Evolutionary conservation across 2,113 vertebrate genomes (phyloP).

Genomic region (Polypterus bichir): DNA sequence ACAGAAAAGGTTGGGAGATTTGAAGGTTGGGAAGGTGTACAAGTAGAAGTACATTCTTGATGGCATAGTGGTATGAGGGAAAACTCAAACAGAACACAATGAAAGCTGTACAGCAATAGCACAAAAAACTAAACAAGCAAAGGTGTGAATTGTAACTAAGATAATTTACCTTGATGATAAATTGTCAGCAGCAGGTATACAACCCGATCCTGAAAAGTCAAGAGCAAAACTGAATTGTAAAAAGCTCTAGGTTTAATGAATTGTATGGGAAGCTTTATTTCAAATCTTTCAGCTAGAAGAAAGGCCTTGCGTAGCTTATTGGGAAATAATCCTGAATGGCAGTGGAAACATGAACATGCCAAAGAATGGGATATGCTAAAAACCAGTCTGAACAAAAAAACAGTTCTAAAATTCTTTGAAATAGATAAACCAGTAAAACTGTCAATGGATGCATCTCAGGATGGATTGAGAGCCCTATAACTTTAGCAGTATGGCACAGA

Average conservation of each 20-base stretch:
- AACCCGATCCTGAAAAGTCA: neutral
- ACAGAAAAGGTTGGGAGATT: neutral
- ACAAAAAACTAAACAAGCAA: neutral
- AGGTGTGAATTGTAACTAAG: neutral
- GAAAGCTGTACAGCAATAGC: neutral
- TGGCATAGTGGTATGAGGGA: neutral
- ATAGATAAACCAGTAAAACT: neutral
- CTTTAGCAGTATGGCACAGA: neutral
- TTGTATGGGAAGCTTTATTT: neutral
- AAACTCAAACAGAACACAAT: neutral
- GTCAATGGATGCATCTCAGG: neutral
- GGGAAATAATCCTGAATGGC: neutral
- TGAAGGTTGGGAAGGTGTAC: neutral
- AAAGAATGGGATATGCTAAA: neutral
- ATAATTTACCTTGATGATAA: neutral
- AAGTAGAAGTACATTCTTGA: neutral
- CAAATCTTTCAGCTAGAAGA: neutral
- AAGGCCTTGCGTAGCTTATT: neutral
- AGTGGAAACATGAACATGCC: neutral
- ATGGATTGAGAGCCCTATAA: neutral
- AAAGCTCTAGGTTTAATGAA: neutral
- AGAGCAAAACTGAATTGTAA: neutral
- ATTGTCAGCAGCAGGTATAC: neutral
- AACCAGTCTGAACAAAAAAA: neutral
- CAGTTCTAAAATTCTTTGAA: neutral